Evolutionary conservation across 2,888 invertebrate species (phyloP), one percentile per base, ranked within the genome.

Genomic region (Hypena proboscidalis): DNA sequence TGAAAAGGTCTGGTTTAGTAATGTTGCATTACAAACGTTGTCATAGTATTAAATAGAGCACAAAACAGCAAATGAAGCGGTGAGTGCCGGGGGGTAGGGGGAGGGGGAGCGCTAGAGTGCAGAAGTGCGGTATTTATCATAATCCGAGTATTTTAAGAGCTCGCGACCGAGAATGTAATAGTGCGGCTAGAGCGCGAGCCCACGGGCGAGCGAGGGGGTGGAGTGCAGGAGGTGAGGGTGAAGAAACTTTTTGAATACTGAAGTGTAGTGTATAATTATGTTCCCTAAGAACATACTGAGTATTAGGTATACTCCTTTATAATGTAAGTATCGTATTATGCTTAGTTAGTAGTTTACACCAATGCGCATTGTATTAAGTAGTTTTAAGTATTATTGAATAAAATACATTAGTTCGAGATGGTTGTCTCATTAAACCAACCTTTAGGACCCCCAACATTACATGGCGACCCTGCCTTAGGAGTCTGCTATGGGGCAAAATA

Each of bases 71-170:
- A 42, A 58, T 62, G 36, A 58, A 55, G 36, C 39, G 36, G 21
- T 22, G 33, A 46, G 21, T 37, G 42, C 48, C 27, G 25, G 22
- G 21, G 23, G 15, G 21, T 13, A 22, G 30, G 21, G n/a, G 27
- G 30, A 21, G n/a, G 11, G 8, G 22, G 26, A 23, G 43, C 29
- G 17, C 26, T n/a, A 7, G 20, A 29, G 39, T 4, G 14, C 30
- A 33, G 30, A 41, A 27, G 27, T 38, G 30, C 44, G 25, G 34
- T 44, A 45, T 63, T 63, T 45, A 54, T 62, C 45, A 59, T 65
- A 62, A 59, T 59, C 40, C 48, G 13, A 49, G 54, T 49, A 38
- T 57, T 61, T 55, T 53, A 55, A 65, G 62, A 55, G 57, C 49
- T 33, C 44, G 42, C 40, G 20, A 30, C 35, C 42, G 43, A 45